Percentiles rank a stretch among this genome's conserved stretches.
phyloP scores from a whole-genome alignment of 2,797 vertebrate genomes.

The Meda fulgida region DNA sequence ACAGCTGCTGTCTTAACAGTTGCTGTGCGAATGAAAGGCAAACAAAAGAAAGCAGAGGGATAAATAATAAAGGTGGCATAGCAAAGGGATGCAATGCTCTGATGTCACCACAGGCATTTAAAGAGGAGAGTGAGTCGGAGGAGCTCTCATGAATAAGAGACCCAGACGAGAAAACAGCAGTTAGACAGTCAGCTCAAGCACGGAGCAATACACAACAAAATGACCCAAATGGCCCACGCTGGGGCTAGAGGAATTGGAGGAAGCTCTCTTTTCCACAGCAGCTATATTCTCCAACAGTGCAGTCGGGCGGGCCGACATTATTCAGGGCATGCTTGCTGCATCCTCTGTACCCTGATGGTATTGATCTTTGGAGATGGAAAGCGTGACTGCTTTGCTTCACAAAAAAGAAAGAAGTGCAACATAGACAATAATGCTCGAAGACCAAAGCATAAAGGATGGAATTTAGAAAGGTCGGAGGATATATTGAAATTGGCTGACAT shows the following conservation, averaged over 20 bases:
- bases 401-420: slow-evolving; percentile 46
- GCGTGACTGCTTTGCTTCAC: slow-evolving; percentile 46
- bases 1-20: background rate
- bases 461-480: slow-evolving; percentile 57
- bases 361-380: slow-evolving; percentile 48
- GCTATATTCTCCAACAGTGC: slow-evolving; percentile 43
- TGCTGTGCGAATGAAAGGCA: background rate
- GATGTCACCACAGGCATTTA: slow-evolving; percentile 19
- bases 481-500: slow-evolving; percentile 60
- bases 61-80: slow-evolving; percentile 8
- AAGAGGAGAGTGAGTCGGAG: slow-evolving; percentile 1
- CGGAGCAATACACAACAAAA: slow-evolving; percentile 31
- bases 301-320: slow-evolving; percentile 42
- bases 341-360: slow-evolving; percentile 41
- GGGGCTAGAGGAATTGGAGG: slow-evolving; percentile 18
- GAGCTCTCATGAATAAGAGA: slow-evolving; percentile 52
- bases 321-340: slow-evolving; percentile 44
- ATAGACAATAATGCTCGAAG: slow-evolving; percentile 52
- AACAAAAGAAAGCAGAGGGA: background rate
- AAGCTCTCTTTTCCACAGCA: slow-evolving; percentile 20
- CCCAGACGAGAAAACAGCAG: slow-evolving; percentile 35
- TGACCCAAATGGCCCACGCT: slow-evolving; percentile 43
- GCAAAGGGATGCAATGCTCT: background rate
- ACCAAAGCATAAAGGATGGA: slow-evolving; percentile 30
- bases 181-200: slow-evolving; percentile 39